phyloP scores from a whole-genome alignment of 2,797 vertebrate species.

The Telmatherina bonti region DNA sequence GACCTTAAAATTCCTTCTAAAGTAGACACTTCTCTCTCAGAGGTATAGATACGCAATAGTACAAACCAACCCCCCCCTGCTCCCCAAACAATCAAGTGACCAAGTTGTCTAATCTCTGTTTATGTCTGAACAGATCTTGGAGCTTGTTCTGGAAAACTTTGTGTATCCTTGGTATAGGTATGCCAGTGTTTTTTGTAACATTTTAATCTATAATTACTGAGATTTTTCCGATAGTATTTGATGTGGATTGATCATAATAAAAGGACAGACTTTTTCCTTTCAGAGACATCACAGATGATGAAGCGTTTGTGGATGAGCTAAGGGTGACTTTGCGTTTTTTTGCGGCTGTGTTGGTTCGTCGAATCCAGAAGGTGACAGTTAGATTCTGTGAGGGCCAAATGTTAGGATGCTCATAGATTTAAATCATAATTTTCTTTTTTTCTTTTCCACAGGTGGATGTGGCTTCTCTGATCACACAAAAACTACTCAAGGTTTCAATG shows the following conservation, averaged over 20 bases:
- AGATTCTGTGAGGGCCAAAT: not conserved
- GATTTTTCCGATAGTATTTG: not conserved
- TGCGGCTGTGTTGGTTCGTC: conserved; percentile 91
- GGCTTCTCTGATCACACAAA: conserved; percentile 91
- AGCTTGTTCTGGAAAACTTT: conserved; percentile 96
- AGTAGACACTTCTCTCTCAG: conserved; percentile 94
- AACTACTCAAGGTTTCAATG: conserved; percentile 96
- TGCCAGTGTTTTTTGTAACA: conserved; percentile 42
- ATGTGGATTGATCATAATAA: not conserved
- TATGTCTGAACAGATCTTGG: conserved; percentile 87
- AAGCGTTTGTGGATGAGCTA: conserved; percentile 95
- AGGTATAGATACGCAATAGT: conserved; percentile 79
- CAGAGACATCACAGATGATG: conserved; percentile 96
- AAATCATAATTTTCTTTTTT: not conserved
- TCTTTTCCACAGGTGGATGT: conserved; percentile 88
- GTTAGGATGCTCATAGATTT: not conserved
- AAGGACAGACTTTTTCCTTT: conserved; percentile 28
- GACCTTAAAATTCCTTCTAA: conserved; percentile 94
- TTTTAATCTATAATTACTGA: not conserved
- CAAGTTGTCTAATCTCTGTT: not conserved
- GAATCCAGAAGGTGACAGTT: conserved; percentile 91
- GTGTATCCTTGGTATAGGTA: conserved; percentile 99
- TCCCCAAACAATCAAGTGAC: not conserved
- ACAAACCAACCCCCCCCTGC: not conserved
- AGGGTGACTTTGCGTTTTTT: conserved; percentile 92